Evolutionary conservation across 1,140 invertebrate species (phyloP).

Genomic region (Ostrea denselamellosa): DNA sequence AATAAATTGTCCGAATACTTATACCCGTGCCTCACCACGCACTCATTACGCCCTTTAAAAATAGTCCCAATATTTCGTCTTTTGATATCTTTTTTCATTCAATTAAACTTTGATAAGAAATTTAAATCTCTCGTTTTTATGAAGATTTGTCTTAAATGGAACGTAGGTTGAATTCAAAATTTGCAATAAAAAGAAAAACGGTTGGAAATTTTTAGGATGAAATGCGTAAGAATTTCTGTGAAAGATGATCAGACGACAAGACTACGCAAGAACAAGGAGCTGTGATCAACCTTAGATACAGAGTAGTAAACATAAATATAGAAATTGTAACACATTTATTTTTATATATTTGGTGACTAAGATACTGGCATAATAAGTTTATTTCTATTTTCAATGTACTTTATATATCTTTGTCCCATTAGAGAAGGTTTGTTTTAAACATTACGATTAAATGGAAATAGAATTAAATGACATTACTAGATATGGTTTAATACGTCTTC

Average conservation of each 20-base stretch:
- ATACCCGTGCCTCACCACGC: slow-evolving; percentile 8
- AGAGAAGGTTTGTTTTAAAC: neutral
- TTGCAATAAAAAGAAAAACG: neutral
- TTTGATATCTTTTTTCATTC: neutral
- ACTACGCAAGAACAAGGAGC: slow-evolving; percentile 29
- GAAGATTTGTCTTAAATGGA: neutral
- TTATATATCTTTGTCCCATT: neutral
- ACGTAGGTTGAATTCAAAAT: neutral
- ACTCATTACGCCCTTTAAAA: slow-evolving; percentile 23
- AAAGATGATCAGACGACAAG: slow-evolving; percentile 33
- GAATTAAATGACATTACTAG: neutral
- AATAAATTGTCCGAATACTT: slow-evolving; percentile 34
- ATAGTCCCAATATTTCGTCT: slow-evolving; percentile 1
- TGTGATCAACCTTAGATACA: slow-evolving; percentile 32
- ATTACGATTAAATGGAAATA: neutral
- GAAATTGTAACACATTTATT: slow-evolving; percentile 36
- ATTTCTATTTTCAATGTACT: neutral
- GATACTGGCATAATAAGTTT: neutral
- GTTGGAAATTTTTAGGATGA: neutral
- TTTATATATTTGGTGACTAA: slow-evolving; percentile 19
- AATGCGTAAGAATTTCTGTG: slow-evolving; percentile 17
- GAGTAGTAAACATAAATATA: slow-evolving; percentile 30
- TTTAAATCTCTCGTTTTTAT: slow-evolving; percentile 3
- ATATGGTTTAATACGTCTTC: neutral
- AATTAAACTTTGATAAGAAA: neutral